Conservation (phyloP, 1,140 invertebrate species). For the Drosophila paulistorum region DNA sequence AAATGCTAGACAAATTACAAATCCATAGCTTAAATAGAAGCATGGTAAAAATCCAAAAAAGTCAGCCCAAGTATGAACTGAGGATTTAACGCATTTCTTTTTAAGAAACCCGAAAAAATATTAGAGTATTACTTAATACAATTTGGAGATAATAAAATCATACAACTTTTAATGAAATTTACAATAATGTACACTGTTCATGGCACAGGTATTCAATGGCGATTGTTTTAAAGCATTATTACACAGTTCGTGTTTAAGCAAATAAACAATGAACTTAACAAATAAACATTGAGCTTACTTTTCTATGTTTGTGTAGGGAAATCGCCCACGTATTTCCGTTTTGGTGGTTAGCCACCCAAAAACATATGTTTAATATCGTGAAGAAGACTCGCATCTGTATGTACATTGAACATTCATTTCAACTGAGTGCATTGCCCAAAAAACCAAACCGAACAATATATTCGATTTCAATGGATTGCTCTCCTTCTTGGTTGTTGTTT, state of each 20-base stretch:
- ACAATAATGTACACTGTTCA: neutral
- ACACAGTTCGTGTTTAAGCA: conserved; percentile 16
- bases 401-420: conserved; percentile 13
- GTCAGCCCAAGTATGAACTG: no score
- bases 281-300: conserved; percentile 57
- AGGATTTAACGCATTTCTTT: no score
- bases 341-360: neutral
- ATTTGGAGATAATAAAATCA: no score
- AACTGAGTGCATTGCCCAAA: conserved; percentile 3
- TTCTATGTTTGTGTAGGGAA: conserved; percentile 47
- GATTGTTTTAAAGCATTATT: neutral
- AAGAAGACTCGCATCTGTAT: conserved; percentile 3
- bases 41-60: no score
- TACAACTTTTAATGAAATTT: neutral
- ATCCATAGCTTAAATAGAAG: no score
- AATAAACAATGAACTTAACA: conserved; percentile 47
- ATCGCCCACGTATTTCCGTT: conserved; percentile 28
- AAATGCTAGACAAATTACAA: no score
- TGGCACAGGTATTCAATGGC: neutral
- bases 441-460: conserved; percentile 17
- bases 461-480: conserved; percentile 31
- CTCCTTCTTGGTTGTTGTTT: conserved; percentile 51
- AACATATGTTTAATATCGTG: conserved; percentile 67
- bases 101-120: no score
- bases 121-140: no score